These are phyloP conservation scores for Tachina lurida DNA, from an alignment of 2,888 invertebrate genomes.

Conservation along the genomic window DNA sequence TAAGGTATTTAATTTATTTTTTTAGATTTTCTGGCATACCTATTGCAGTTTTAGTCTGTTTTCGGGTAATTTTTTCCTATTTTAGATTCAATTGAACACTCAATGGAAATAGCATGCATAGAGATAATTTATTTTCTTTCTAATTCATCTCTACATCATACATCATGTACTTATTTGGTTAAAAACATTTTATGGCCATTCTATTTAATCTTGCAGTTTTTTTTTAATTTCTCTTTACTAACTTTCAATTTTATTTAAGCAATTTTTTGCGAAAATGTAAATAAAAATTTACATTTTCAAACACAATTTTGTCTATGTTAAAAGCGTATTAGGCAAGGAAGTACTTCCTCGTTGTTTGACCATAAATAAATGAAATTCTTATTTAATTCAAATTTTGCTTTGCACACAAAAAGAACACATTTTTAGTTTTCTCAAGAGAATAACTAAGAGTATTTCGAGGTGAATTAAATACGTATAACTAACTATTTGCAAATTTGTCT, in stretches of 20 bases:
- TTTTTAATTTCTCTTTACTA: too few species aligned
- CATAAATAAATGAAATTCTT: slow-evolving; percentile 27
- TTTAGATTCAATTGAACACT: too few species aligned
- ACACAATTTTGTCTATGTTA: not conserved
- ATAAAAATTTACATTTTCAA: slow-evolving; percentile 10
- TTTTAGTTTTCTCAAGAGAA: slow-evolving; percentile 24
- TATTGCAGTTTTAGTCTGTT: too few species aligned
- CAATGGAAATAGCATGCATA: too few species aligned
- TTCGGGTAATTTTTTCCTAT: too few species aligned
- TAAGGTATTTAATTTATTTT: too few species aligned
- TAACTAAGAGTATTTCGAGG: not conserved
- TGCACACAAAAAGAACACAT: slow-evolving; percentile 10
- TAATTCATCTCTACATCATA: too few species aligned
- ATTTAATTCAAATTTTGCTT: slow-evolving; percentile 61
- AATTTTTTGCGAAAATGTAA: not conserved
- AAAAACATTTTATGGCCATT: too few species aligned
- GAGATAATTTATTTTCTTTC: too few species aligned
- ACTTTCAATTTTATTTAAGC: not conserved
- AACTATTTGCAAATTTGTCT: not conserved
- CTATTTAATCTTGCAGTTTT: not conserved
- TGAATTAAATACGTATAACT: not conserved
- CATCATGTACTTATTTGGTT: too few species aligned
- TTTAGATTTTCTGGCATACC: too few species aligned
- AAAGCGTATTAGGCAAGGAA: not conserved
- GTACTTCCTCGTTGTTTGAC: slow-evolving; percentile 1